phyloP scores from a whole-genome alignment of 2,888 invertebrate genomes.

The Macaria liturata region DNA sequence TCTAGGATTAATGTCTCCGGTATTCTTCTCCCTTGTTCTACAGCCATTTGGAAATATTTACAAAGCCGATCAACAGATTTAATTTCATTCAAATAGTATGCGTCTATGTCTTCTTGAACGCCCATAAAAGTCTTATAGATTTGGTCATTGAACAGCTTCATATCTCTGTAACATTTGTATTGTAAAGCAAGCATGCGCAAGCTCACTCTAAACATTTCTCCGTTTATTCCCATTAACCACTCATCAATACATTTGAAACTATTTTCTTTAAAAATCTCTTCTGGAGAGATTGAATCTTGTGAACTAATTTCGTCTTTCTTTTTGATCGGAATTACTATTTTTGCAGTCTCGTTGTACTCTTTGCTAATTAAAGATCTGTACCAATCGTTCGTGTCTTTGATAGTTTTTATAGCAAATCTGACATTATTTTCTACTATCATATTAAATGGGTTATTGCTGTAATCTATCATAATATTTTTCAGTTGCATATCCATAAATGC shows the following conservation, averaged over 20 bases:
- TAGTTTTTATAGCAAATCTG: constrained; percentile 61
- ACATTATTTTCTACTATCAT: constrained; percentile 69
- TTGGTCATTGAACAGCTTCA: constrained; percentile 71
- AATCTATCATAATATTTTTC: constrained; percentile 65
- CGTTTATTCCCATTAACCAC: constrained; percentile 82
- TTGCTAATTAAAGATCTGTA: constrained; percentile 60
- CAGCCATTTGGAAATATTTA: constrained; percentile 76
- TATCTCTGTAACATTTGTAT: constrained; percentile 64
- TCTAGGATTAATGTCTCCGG: constrained; percentile 74
- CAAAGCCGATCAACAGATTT: constrained; percentile 77
- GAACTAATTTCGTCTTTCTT: constrained; percentile 61
- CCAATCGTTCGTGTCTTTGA: constrained; percentile 62
- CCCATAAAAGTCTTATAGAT: constrained; percentile 69
- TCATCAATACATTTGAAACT: constrained; percentile 78
- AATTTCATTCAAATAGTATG: constrained; percentile 70
- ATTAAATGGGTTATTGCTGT: constrained; percentile 72
- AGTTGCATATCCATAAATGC: constrained; percentile 65
- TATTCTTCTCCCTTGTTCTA: constrained; percentile 75
- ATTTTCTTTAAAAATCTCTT: constrained; percentile 65
- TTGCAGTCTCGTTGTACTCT: constrained; percentile 66
- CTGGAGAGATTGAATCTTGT: constrained; percentile 53
- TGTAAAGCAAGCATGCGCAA: constrained; percentile 67
- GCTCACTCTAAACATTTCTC: constrained; percentile 79
- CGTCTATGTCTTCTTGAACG: constrained; percentile 71
- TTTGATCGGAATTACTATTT: constrained; percentile 54